These are phyloP conservation scores for Tetragonula clypearis DNA, from an alignment of 1,140 invertebrate species.

Conservation along the genomic window DNA sequence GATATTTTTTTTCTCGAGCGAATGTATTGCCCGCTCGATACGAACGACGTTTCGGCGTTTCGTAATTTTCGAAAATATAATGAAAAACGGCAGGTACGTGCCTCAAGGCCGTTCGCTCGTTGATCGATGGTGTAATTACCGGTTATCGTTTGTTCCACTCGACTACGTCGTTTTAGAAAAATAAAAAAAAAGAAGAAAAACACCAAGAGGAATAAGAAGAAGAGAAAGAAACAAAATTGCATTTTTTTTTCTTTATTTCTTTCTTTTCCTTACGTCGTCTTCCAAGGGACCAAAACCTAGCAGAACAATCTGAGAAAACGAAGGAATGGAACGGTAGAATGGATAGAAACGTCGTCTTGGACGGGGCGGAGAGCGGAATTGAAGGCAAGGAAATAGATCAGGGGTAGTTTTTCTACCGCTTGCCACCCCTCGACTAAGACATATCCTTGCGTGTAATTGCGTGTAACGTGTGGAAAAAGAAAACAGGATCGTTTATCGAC, in stretches of 20 bases:
- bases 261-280: neutral
- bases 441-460: constrained; percentile 27
- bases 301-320: neutral
- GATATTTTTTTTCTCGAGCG: too few species aligned
- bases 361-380: neutral
- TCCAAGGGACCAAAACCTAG: neutral
- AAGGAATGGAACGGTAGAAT: neutral
- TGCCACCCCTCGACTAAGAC: neutral
- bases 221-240: neutral
- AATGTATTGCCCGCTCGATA: neutral
- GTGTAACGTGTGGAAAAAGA: neutral
- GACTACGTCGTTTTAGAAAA: neutral
- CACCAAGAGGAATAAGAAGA: too few species aligned
- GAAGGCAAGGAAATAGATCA: constrained; percentile 28
- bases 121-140: constrained; percentile 28
- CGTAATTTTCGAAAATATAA: neutral
- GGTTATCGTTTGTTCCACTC: neutral
- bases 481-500: constrained; percentile 4
- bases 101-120: neutral
- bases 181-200: neutral
- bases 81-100: neutral
- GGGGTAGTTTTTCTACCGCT: constrained; percentile 27
- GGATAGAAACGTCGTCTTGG: constrained; percentile 1
- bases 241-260: neutral
- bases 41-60: neutral